A percentile compares a stretch with the other conserved stretches of the same genome.
Conservation (phyloP, 1,140 invertebrate species). For the Halyomorpha halys region DNA sequence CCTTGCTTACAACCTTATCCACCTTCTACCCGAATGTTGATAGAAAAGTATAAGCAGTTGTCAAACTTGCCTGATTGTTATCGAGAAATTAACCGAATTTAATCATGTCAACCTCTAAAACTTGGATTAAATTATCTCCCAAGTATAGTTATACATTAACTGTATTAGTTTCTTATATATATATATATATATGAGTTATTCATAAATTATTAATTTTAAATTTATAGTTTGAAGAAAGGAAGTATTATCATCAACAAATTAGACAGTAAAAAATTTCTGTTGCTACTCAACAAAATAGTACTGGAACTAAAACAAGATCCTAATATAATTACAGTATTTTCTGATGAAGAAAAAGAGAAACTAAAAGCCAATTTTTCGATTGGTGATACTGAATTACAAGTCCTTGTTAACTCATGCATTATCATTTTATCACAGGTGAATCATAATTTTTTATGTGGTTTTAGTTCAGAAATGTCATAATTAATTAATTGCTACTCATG, state of each 20-base stretch:
- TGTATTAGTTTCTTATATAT: neutral
- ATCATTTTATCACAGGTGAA: slow-evolving; percentile 18
- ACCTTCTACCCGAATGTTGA: neutral
- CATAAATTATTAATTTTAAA: neutral
- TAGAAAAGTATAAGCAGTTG: no score
- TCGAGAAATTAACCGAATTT: no score
- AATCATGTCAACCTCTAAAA: neutral
- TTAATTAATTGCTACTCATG: no score
- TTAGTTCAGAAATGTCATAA: no score
- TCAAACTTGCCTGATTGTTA: no score
- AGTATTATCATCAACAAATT: slow-evolving; percentile 24
- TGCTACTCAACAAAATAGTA: slow-evolving; percentile 25
- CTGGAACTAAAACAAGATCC: slow-evolving; percentile 17
- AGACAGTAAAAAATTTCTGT: slow-evolving; percentile 27
- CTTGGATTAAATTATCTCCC: slow-evolving; percentile 8
- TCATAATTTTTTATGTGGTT: neutral
- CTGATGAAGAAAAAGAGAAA: slow-evolving; percentile 27
- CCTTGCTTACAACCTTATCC: neutral
- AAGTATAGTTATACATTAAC: no score
- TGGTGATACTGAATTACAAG: slow-evolving; percentile 6
- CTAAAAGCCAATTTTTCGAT: slow-evolving; percentile 21
- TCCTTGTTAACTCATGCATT: slow-evolving; percentile 11
- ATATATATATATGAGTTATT: neutral
- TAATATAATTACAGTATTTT: slow-evolving; percentile 21
- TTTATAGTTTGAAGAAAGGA: slow-evolving; percentile 23